These are phyloP conservation scores for Speoplatyrhinus poulsoni DNA, from an alignment of 2,113 vertebrate species.

Conservation along the genomic window DNA sequence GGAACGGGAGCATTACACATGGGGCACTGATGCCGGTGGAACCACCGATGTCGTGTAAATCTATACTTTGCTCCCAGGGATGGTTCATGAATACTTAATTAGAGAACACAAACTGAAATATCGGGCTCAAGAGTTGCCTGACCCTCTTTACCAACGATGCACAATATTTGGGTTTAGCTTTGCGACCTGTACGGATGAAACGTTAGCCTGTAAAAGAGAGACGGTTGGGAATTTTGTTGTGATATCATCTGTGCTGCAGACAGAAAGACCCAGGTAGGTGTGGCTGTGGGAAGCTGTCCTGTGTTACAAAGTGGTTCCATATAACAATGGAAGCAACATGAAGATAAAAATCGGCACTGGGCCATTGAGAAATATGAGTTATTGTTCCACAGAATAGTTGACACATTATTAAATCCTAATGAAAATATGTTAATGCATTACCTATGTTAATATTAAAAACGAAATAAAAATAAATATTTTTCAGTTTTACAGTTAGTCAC, in stretches of 20 bases:
- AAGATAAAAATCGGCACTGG: slow-evolving; percentile 55
- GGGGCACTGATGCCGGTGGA: slow-evolving; percentile 46
- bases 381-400: slow-evolving; percentile 1
- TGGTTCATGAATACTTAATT: slow-evolving; percentile 78
- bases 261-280: slow-evolving; percentile 57
- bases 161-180: slow-evolving; percentile 55
- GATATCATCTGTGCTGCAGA: slow-evolving; percentile 60
- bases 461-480: not conserved
- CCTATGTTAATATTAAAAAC: not conserved
- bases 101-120: slow-evolving; percentile 65
- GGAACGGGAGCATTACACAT: slow-evolving; percentile 48
- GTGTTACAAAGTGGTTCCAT: slow-evolving; percentile 51
- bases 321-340: slow-evolving; percentile 48
- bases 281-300: slow-evolving; percentile 57
- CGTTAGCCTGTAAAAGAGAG: slow-evolving; percentile 47
- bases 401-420: too few relatives aligned
- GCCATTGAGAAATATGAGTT: slow-evolving; percentile 18
- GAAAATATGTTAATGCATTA: too few relatives aligned
- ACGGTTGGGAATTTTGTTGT: slow-evolving; percentile 60
- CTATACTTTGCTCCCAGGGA: slow-evolving; percentile 61
- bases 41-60: slow-evolving; percentile 73
- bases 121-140: slow-evolving; percentile 50
- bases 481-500: slow-evolving; percentile 15
- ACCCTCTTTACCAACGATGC: slow-evolving; percentile 56
- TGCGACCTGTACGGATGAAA: slow-evolving; percentile 61